These are phyloP conservation scores for Pleuronectes platessa DNA, from an alignment of 2,113 vertebrate species.

Conservation along the genomic window DNA sequence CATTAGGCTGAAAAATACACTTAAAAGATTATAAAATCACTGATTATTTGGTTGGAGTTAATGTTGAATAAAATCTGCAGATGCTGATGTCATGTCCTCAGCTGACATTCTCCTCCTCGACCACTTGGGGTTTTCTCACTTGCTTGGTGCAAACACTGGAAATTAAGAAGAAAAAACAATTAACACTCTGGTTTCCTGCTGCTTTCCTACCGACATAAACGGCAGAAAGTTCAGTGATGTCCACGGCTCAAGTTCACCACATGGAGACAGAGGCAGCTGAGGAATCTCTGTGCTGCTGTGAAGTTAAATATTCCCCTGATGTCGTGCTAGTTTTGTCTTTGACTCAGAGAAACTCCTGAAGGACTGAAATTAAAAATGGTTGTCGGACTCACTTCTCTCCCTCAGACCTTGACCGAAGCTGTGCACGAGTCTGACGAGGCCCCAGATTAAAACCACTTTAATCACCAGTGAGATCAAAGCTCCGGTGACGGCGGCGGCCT, in stretches of 20 bases:
- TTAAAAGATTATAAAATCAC: neutral
- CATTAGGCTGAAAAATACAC: neutral
- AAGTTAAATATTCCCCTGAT: too few relatives aligned
- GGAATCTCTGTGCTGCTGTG: too few relatives aligned
- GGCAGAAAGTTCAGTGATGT: neutral
- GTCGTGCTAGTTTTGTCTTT: too few relatives aligned
- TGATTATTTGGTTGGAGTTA: neutral
- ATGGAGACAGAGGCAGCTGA: too few relatives aligned
- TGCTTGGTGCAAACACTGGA: slow-evolving; percentile 84
- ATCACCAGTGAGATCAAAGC: slow-evolving; percentile 84
- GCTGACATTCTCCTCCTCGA: slow-evolving; percentile 10
- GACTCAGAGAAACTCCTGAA: too few relatives aligned
- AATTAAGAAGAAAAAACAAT: neutral
- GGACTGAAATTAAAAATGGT: neutral
- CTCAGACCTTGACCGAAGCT: slow-evolving; percentile 86
- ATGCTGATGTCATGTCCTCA: neutral
- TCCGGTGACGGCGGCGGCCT: slow-evolving; percentile 83
- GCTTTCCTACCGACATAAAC: slow-evolving; percentile 5
- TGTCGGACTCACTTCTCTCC: slow-evolving; percentile 83
- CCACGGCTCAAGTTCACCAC: too few relatives aligned
- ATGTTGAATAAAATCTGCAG: neutral
- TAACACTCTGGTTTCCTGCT: neutral
- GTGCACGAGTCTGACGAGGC: slow-evolving; percentile 80
- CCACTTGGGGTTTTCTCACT: slow-evolving; percentile 1
- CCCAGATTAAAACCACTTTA: slow-evolving; percentile 84